Evolutionary conservation across 2,797 vertebrate genomes (phyloP).

Genomic region (Platyrinchus mystaceus): DNA sequence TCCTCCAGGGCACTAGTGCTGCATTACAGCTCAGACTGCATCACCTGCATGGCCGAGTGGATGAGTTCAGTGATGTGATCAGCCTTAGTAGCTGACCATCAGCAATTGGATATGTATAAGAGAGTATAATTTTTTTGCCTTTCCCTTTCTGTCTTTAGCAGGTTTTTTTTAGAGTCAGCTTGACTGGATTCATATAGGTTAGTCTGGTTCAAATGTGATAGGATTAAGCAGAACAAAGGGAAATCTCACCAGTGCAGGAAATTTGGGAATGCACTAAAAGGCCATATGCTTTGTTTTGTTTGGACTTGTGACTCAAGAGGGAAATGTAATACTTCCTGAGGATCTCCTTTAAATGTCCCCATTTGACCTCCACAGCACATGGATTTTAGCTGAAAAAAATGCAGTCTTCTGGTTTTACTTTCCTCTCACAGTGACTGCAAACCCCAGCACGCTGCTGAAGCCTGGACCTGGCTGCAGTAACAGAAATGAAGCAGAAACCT

Average conservation of each 20-base stretch:
- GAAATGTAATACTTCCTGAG: slow-evolving; percentile 56
- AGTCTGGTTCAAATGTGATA: neutral
- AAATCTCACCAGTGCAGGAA: slow-evolving; percentile 44
- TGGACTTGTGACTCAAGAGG: slow-evolving; percentile 41
- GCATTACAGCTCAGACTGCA: neutral
- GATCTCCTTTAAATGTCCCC: slow-evolving; percentile 54
- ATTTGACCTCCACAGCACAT: slow-evolving; percentile 36
- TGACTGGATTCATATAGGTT: neutral
- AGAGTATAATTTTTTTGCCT: neutral
- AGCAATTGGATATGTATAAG: neutral
- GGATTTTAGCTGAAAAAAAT: neutral
- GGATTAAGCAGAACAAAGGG: slow-evolving; percentile 7
- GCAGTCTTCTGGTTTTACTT: slow-evolving; percentile 35
- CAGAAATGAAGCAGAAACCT: neutral
- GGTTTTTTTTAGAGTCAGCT: neutral
- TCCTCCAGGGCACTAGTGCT: neutral
- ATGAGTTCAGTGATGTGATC: neutral
- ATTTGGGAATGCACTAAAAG: slow-evolving; percentile 27
- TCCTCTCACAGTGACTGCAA: neutral
- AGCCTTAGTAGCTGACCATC: neutral
- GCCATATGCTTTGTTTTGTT: slow-evolving; percentile 55
- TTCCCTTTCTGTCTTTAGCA: neutral
- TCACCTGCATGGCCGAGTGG: neutral
- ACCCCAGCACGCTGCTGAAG: neutral
- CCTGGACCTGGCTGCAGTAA: neutral